phyloP scores from a whole-genome alignment of 2,888 invertebrate species.

The Stenchaetothrips biformis region DNA sequence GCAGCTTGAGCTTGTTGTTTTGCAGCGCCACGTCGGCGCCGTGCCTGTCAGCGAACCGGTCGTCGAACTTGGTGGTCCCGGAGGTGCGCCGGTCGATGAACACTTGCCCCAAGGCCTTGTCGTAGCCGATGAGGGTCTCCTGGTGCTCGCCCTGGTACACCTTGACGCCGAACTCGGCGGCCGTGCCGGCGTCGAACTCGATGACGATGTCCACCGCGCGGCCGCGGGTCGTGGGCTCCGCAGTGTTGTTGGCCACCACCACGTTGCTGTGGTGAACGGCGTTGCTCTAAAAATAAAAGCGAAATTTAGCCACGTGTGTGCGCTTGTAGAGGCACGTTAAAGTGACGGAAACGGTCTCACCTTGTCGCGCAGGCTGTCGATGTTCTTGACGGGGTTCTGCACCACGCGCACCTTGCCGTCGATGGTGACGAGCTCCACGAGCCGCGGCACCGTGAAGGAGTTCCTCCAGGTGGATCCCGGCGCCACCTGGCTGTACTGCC shows the following conservation, averaged over 20 bases:
- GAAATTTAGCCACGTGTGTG: no score
- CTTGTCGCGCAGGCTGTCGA: not conserved
- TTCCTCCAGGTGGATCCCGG: not conserved
- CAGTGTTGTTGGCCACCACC: not conserved
- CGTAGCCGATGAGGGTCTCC: slow-evolving; percentile 1
- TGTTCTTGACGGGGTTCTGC: not conserved
- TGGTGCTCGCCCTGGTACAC: not conserved
- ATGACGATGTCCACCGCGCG: not conserved
- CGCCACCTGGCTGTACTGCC: slow-evolving; percentile 11
- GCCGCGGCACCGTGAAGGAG: not conserved
- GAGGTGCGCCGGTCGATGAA: not conserved
- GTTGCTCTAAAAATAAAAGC: not conserved
- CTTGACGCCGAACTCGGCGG: not conserved
- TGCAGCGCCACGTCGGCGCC: not conserved
- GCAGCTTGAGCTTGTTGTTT: not conserved
- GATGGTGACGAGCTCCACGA: not conserved
- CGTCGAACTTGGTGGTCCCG: not conserved
- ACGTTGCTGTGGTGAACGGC: not conserved
- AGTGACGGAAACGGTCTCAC: no score
- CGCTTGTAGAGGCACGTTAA: no score
- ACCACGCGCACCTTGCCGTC: not conserved
- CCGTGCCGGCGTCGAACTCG: not conserved
- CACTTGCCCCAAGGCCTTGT: not conserved
- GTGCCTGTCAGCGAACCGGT: not conserved
- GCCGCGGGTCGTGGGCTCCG: not conserved